Conservation (phyloP, 2,888 invertebrate species). For the Dromius quadrimaculatus region DNA sequence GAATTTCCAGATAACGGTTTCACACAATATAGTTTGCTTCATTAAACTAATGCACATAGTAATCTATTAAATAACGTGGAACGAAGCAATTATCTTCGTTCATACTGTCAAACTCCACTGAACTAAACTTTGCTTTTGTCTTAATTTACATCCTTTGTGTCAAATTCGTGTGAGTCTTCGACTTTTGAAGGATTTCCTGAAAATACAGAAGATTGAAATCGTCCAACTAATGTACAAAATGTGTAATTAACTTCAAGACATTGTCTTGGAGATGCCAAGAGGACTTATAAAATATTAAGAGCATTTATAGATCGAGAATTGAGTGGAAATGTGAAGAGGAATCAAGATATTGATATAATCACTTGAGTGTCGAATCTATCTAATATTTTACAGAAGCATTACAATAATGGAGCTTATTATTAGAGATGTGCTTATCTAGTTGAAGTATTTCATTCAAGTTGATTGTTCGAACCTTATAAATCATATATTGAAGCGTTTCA, state of each 20-base stretch:
- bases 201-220: neutral
- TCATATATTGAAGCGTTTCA: too few relatives aligned
- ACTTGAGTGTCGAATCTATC: too few relatives aligned
- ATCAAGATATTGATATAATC: too few relatives aligned
- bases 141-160: constrained; percentile 35
- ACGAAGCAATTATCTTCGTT: constrained; percentile 47
- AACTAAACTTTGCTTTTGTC: constrained; percentile 51
- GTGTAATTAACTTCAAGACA: neutral
- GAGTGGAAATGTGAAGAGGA: too few relatives aligned
- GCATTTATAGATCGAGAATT: too few relatives aligned
- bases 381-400: too few relatives aligned
- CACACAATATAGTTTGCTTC: constrained; percentile 35
- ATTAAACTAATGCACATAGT: constrained; percentile 47
- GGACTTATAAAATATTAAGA: too few relatives aligned
- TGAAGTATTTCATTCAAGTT: too few relatives aligned
- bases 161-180: neutral
- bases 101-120: constrained; percentile 32
- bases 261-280: too few relatives aligned
- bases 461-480: too few relatives aligned
- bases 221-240: neutral
- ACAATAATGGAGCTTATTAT: too few relatives aligned
- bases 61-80: constrained; percentile 45
- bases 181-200: constrained; percentile 41
- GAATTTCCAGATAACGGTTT: constrained; percentile 16
- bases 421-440: too few relatives aligned